Percentiles rank a stretch among this genome's conserved stretches.
These are phyloP conservation scores for Trissonchulus latispiculum DNA, from an alignment of 2,888 invertebrate genomes.

Conservation along the genomic window DNA sequence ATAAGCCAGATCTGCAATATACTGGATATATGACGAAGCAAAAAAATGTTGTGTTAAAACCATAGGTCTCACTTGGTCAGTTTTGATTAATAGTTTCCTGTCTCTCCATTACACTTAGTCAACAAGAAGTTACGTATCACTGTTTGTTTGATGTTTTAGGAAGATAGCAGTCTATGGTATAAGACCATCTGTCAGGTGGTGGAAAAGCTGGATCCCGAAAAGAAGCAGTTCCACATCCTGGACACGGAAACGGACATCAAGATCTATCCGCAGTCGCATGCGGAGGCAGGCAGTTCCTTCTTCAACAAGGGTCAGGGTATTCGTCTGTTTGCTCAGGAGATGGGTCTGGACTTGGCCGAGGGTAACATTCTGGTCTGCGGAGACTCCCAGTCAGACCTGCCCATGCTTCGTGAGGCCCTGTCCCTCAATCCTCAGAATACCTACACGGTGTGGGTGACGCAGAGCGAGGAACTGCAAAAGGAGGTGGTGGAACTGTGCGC, in stretches of 20 bases:
- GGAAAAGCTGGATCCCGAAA: background rate
- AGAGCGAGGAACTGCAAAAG: constrained; percentile 18
- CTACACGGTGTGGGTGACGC: constrained; percentile 41
- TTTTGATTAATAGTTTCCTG: too few species aligned
- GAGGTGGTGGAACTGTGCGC: constrained; percentile 34
- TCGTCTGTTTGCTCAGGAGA: constrained; percentile 34
- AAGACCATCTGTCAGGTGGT: background rate
- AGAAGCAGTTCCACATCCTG: constrained; percentile 29
- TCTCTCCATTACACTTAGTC: too few species aligned
- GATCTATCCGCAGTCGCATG: constrained; percentile 33
- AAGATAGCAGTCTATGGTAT: background rate
- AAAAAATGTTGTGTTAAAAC: too few species aligned
- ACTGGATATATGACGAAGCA: too few species aligned
- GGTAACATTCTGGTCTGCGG: constrained; percentile 42
- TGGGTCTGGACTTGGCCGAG: constrained; percentile 36
- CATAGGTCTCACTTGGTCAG: too few species aligned
- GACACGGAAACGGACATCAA: constrained; percentile 40
- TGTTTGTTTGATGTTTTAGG: too few species aligned
- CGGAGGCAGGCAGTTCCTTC: constrained; percentile 31
- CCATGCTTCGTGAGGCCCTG: constrained; percentile 37
- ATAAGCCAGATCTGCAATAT: too few species aligned
- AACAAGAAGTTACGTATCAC: too few species aligned
- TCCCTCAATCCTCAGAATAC: constrained; percentile 34
- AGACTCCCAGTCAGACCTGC: constrained; percentile 40
- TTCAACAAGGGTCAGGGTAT: constrained; percentile 43